Conservation (phyloP, 2,888 invertebrate species). For the Tuta absoluta region DNA sequence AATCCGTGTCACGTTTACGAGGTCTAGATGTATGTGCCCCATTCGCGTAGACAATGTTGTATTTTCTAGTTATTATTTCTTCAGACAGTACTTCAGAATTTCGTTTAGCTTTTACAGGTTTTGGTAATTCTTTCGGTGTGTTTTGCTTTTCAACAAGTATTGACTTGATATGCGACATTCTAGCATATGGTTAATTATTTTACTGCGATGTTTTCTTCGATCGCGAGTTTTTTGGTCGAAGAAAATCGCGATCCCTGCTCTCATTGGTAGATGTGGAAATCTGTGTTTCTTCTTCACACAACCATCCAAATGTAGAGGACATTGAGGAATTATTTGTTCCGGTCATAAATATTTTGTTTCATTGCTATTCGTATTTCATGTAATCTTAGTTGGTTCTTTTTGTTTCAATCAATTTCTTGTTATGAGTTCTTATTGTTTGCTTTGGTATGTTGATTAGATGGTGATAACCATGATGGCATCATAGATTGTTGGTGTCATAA, state of each 20-base stretch:
- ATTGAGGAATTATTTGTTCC: constrained; percentile 19
- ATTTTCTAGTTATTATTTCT: constrained; percentile 44
- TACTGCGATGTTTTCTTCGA: neutral
- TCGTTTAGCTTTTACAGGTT: constrained; percentile 27
- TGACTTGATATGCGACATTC: constrained; percentile 32
- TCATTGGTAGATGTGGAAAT: constrained; percentile 1
- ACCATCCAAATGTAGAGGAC: constrained; percentile 56
- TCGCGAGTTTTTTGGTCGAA: neutral
- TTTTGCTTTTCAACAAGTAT: constrained; percentile 50
- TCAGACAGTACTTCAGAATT: constrained; percentile 34
- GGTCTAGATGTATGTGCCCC: neutral
- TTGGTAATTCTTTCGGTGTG: constrained; percentile 44
- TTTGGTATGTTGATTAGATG: too few species aligned
- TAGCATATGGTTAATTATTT: neutral
- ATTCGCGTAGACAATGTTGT: neutral
- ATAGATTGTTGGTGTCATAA: too few species aligned
- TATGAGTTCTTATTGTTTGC: too few species aligned
- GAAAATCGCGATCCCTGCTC: neutral
- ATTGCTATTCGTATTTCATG: neutral
- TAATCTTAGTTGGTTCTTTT: too few species aligned
- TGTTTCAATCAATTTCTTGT: too few species aligned
- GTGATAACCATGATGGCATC: too few species aligned
- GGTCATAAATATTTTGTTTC: neutral
- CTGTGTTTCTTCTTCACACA: constrained; percentile 54
- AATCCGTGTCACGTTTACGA: constrained; percentile 3